Evolutionary conservation across 2,113 vertebrate genomes (phyloP).

Genomic region (Neolamprologus brichardi): DNA sequence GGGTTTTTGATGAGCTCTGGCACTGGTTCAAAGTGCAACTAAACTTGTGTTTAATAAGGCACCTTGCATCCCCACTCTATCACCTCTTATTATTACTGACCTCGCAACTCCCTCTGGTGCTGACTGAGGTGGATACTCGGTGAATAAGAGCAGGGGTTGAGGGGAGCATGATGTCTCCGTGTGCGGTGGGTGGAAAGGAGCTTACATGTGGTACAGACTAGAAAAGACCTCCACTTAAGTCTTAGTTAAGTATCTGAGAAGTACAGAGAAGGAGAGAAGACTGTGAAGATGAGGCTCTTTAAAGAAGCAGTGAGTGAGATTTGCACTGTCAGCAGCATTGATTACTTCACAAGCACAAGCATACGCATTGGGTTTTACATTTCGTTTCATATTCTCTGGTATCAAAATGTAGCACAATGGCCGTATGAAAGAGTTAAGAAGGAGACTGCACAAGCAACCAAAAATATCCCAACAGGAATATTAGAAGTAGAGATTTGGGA

Average conservation of each 20-base stretch:
- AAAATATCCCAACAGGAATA: constrained; percentile 19
- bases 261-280: not conserved
- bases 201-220: not conserved
- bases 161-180: not conserved
- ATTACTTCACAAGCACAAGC: not conserved
- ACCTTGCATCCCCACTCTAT: constrained; percentile 1
- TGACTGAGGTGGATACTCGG: constrained; percentile 37
- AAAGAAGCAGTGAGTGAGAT: not conserved
- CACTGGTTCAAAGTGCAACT: not conserved
- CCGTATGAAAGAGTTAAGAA: not conserved
- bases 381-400: not conserved
- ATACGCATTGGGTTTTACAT: not conserved
- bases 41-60: not conserved
- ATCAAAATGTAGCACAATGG: not conserved
- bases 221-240: not conserved
- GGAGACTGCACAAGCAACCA: not conserved
- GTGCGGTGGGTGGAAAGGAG: not conserved
- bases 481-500: not conserved
- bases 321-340: not conserved
- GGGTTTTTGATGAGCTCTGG: not conserved
- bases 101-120: constrained; percentile 58
- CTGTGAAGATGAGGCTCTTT: not conserved
- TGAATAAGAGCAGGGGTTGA: not conserved
- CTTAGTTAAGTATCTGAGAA: not conserved
- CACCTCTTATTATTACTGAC: constrained; percentile 32